Percentiles rank a stretch among this genome's conserved stretches.
Evolutionary conservation across 2,797 vertebrate species (phyloP).

Genomic region (Botia kubotai): DNA sequence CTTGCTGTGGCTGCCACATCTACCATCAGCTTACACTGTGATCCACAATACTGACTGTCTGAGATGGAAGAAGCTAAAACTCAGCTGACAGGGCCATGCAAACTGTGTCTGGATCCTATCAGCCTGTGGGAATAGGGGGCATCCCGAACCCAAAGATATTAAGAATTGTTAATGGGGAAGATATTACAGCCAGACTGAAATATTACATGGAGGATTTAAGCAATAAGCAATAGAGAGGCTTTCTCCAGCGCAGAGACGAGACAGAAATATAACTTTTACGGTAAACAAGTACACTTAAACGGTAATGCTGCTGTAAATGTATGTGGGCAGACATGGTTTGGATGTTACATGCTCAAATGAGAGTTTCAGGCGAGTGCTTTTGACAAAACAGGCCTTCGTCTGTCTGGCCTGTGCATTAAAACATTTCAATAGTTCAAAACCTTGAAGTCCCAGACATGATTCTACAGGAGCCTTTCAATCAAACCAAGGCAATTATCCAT

Average conservation of each 20-base stretch:
- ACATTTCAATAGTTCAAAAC: constrained; percentile 3
- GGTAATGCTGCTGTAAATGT: neutral
- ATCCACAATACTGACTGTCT: constrained; percentile 45
- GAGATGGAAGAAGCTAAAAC: constrained; percentile 61
- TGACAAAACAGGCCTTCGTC: neutral
- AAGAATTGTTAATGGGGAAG: constrained; percentile 15
- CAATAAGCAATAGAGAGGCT: constrained; percentile 31
- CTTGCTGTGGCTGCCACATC: constrained; percentile 52
- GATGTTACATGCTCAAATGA: neutral
- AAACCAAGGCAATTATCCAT: constrained; percentile 51
- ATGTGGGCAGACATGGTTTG: neutral
- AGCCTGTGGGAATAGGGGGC: constrained; percentile 60
- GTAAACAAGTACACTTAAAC: neutral
- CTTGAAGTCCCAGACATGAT: neutral
- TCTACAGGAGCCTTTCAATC: constrained; percentile 30
- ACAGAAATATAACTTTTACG: neutral
- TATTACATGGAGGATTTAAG: constrained; percentile 28
- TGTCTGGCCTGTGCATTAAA: neutral
- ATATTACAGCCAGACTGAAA: constrained; percentile 21
- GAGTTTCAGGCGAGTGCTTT: neutral
- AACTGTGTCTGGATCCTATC: constrained; percentile 57
- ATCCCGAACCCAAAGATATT: constrained; percentile 60
- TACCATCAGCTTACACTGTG: constrained; percentile 32
- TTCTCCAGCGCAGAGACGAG: constrained; percentile 2
- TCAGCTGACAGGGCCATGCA: constrained; percentile 60